phyloP scores from a whole-genome alignment of 2,888 invertebrate species.

The Neria commutata region DNA sequence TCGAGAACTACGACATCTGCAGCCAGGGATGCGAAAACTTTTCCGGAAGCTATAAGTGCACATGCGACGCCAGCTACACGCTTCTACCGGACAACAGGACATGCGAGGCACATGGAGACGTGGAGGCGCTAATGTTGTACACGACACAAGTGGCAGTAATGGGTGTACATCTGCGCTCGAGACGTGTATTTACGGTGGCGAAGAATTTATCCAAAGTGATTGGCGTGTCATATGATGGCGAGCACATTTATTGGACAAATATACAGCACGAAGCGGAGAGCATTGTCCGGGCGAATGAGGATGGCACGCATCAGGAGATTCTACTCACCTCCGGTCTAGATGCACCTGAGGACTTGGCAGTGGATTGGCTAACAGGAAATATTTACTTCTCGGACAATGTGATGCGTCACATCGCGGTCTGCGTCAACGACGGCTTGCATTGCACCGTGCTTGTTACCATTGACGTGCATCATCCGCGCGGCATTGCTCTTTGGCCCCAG shows the following conservation, averaged over 20 bases:
- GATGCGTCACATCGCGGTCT: slow-evolving; percentile 75
- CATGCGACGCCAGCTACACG: slow-evolving; percentile 68
- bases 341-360: slow-evolving; percentile 75
- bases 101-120: slow-evolving; percentile 66
- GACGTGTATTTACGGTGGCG: slow-evolving; percentile 61
- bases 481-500: slow-evolving; percentile 72
- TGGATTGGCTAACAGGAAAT: slow-evolving; percentile 78
- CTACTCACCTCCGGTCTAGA: slow-evolving; percentile 72
- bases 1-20: slow-evolving; percentile 67
- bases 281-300: slow-evolving; percentile 69
- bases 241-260: slow-evolving; percentile 79
- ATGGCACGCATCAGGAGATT: slow-evolving; percentile 68
- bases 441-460: slow-evolving; percentile 71
- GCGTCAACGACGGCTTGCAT: slow-evolving; percentile 69
- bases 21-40: slow-evolving; percentile 72
- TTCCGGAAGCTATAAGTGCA: slow-evolving; percentile 68
- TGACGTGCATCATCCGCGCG: slow-evolving; percentile 71
- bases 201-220: slow-evolving; percentile 65
- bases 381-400: slow-evolving; percentile 82
- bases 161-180: slow-evolving; percentile 67
- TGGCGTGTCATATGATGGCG: slow-evolving; percentile 75
- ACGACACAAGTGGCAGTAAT: slow-evolving; percentile 71
- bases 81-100: slow-evolving; percentile 64
- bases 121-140: slow-evolving; percentile 72
- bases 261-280: slow-evolving; percentile 73